A percentile compares a stretch with the other conserved stretches of the same genome.
Conservation (phyloP, 2,113 vertebrate genomes). For the Nettapus auritus region DNA sequence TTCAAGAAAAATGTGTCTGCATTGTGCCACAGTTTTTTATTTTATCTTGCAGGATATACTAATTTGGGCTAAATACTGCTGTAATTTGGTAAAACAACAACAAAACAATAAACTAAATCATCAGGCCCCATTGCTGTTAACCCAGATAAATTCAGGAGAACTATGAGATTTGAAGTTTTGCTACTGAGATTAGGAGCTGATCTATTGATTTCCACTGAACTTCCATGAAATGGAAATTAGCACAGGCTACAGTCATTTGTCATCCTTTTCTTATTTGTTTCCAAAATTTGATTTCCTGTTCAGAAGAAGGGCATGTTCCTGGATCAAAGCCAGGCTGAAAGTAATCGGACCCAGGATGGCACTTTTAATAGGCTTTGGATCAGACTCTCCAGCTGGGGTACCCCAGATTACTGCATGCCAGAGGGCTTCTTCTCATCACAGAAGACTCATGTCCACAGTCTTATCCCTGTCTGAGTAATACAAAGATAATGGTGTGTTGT, state of each 20-base stretch:
- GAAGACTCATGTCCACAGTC: background rate
- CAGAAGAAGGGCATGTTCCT: conserved; percentile 48
- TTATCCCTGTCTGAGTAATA: conserved; percentile 8
- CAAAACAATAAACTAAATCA: background rate
- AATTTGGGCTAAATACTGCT: conserved; percentile 38
- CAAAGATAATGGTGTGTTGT: background rate
- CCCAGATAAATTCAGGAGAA: background rate
- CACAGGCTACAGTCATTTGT: background rate
- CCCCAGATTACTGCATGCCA: background rate
- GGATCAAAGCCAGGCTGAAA: conserved; percentile 11
- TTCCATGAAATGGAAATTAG: conserved; percentile 1
- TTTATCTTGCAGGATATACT: conserved; percentile 25
- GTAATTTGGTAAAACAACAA: conserved; percentile 24
- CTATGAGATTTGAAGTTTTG: background rate
- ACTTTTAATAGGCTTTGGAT: conserved; percentile 6
- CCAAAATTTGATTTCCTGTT: conserved; percentile 47
- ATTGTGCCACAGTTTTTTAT: background rate
- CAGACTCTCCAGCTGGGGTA: background rate
- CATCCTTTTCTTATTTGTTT: conserved; percentile 22
- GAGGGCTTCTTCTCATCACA: conserved; percentile 16
- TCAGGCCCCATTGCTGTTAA: background rate
- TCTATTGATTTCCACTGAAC: background rate
- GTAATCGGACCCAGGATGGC: background rate
- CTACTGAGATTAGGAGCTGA: background rate
- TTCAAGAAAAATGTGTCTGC: background rate